These are phyloP conservation scores for Istiophorus platypterus DNA, from an alignment of 2,113 vertebrate species.

Conservation along the genomic window DNA sequence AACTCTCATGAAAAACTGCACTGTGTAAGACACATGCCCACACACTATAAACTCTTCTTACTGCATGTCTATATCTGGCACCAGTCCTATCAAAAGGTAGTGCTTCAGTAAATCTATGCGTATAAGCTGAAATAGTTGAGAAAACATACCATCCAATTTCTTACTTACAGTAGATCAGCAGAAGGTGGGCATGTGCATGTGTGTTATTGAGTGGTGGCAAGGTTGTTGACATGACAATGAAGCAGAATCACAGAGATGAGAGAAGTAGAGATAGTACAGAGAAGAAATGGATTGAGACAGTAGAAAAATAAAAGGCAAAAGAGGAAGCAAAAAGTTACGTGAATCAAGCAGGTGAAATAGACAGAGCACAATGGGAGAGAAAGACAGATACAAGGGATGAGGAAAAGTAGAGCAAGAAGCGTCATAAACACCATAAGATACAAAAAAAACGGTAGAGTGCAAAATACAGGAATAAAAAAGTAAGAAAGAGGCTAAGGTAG, in stretches of 20 bases:
- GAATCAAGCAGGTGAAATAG: neutral
- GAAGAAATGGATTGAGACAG: too few relatives aligned
- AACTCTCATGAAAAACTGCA: slow-evolving; percentile 3
- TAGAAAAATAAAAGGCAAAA: neutral
- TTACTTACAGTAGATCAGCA: neutral
- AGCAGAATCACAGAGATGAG: neutral
- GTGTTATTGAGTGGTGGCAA: neutral
- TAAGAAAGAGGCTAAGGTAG: too few relatives aligned
- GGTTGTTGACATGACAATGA: slow-evolving; percentile 5
- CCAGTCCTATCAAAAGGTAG: neutral
- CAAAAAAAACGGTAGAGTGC: neutral
- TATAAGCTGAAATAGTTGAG: slow-evolving; percentile 10
- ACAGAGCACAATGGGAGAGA: neutral
- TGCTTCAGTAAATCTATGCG: neutral
- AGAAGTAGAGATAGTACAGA: neutral
- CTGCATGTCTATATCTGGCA: slow-evolving; percentile 2
- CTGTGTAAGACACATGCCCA: neutral
- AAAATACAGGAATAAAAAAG: neutral
- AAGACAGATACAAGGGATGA: neutral
- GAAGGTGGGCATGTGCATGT: neutral
- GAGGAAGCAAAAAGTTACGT: neutral
- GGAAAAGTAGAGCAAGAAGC: neutral
- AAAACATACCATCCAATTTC: slow-evolving; percentile 1
- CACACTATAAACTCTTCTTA: neutral
- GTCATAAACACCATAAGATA: neutral